phyloP scores from a whole-genome alignment of 2,113 vertebrate genomes.

The Deroptyus accipitrinus region DNA sequence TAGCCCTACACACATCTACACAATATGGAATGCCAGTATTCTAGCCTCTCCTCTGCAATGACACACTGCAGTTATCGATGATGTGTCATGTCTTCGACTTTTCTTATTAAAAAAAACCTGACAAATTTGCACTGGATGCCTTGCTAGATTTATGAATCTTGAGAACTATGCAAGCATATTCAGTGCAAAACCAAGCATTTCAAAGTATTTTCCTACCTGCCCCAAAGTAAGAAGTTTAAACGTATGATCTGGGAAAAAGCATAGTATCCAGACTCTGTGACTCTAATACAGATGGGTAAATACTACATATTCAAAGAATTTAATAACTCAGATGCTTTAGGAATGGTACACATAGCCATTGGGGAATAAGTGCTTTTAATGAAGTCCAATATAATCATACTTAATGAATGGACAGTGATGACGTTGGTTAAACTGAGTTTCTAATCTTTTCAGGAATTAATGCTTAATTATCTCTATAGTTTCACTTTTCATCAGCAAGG shows the following conservation, averaged over 20 bases:
- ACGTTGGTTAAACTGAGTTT: background rate
- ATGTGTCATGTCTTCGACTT: background rate
- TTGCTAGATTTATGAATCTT: background rate
- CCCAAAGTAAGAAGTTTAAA: background rate
- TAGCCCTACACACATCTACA: background rate
- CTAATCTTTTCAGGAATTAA: background rate
- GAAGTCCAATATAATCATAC: background rate
- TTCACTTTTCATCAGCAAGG: conserved; percentile 1
- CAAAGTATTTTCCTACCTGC: background rate
- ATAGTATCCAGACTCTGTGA: background rate
- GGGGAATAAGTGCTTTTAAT: background rate
- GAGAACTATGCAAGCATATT: background rate
- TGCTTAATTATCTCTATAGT: background rate
- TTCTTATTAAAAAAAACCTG: background rate
- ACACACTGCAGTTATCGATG: background rate
- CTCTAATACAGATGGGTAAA: background rate
- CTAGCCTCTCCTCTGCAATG: background rate
- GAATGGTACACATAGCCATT: background rate
- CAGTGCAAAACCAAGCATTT: background rate
- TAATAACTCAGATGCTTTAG: background rate
- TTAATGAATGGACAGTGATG: background rate
- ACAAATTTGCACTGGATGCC: background rate
- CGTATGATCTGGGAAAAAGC: background rate
- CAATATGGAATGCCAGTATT: background rate
- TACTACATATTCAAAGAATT: background rate